Evolutionary conservation across 2,113 vertebrate genomes (phyloP).

Genomic region (Regulus satrapa): DNA sequence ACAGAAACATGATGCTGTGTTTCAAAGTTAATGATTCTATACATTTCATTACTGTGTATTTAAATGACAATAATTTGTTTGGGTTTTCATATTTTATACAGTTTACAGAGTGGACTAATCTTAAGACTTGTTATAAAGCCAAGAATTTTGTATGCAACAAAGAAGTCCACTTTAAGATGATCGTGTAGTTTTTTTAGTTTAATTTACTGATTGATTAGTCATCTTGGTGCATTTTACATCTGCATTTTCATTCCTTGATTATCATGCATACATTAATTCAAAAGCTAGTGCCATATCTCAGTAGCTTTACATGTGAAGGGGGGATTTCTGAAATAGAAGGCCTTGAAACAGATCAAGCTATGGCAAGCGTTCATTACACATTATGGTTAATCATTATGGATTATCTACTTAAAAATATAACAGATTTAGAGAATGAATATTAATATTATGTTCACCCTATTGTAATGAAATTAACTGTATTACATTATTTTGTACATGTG

Average conservation of each 20-base stretch:
- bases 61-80: constrained; percentile 22
- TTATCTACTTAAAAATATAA: neutral
- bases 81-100: constrained; percentile 47
- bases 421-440: neutral
- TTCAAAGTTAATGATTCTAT: neutral
- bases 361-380: neutral
- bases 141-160: constrained; percentile 57
- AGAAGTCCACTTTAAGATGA: constrained; percentile 59
- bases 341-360: neutral
- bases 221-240: constrained; percentile 6
- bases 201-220: constrained; percentile 9
- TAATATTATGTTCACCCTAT: neutral
- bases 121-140: constrained; percentile 57
- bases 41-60: neutral
- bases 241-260: constrained; percentile 24
- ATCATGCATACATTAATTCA: neutral
- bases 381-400: neutral
- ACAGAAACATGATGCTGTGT: neutral
- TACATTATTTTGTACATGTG: neutral
- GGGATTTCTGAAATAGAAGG: neutral
- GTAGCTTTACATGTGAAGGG: neutral
- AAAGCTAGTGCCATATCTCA: neutral
- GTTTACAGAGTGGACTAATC: constrained; percentile 58
- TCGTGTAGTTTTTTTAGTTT: constrained; percentile 37
- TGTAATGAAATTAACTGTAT: neutral